Evolutionary conservation across 2,797 vertebrate species (phyloP), one percentile per base, ranked within the genome.

Genomic region (Melanogrammus aeglefinus): DNA sequence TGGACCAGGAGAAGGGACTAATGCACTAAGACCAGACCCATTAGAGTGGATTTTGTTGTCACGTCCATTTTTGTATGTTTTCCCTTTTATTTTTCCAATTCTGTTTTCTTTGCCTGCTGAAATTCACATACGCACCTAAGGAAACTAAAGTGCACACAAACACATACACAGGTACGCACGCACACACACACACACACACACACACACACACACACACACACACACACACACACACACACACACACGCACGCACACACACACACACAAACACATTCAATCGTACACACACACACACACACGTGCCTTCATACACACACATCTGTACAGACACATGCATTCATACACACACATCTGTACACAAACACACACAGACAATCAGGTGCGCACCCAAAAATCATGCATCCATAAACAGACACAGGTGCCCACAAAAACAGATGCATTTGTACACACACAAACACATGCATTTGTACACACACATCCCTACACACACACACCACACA

Each of bases 1-100:
- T 1, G 7, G 12, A 66, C n/a, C 36, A 8, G 31, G 21, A 10
- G 21, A 57, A 6, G n/a, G 85, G 83, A 89, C 83, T 88, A 86
- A 82, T 85, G 79, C 76, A 77, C 44, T 1, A 73, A 78, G 81
- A 81, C 79, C 79, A 77, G 14, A 35, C 44, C 76, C 75, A 5
- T 24, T 5, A 77, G 57, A 27, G 76, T 51, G 78, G 78, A 83
- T 69, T 39, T 69, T 78, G 78, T 84, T 57, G 24, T 81, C 8
- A 77, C 71, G 78, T 73, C 74, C 72, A 72, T 78, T 6, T 79
- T 77, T 44, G 36, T 80, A 57, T 79, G 82, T 79, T 76, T 74
- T 72, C 71, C 79, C 76, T 12, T 27, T 77, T 81, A 77, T 79
- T 14, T 6, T 75, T 75, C 39, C 36, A 47, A 38, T 33, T 57